Conservation (phyloP, 1,140 invertebrate species). For the Dolichoris vasculosae region DNA sequence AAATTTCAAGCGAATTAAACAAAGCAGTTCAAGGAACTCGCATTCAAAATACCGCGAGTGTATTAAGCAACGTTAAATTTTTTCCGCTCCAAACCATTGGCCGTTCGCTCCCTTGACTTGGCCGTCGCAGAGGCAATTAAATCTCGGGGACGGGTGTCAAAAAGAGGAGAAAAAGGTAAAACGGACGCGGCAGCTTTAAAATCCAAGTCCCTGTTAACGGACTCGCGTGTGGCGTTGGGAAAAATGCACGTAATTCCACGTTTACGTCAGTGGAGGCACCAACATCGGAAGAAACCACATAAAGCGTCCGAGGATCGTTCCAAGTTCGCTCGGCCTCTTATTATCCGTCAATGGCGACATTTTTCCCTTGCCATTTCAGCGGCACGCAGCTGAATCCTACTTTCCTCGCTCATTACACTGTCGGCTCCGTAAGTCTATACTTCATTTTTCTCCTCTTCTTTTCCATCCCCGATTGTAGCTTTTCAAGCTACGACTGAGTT, state of each 20-base stretch:
- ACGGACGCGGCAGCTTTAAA: not conserved
- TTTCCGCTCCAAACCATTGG: not conserved
- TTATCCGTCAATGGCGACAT: not conserved
- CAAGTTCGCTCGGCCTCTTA: not conserved
- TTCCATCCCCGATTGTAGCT: not conserved
- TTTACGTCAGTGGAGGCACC: not conserved
- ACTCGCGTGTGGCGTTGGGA: not conserved
- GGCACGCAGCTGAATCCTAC: not conserved
- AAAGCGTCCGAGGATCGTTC: not conserved
- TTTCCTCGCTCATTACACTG: not conserved
- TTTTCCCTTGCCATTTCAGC: not conserved
- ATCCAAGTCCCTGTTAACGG: not conserved
- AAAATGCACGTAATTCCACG: not conserved
- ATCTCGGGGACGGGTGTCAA: not conserved
- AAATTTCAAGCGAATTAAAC: not conserved
- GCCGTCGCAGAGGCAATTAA: too few species aligned
- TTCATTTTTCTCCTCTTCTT: not conserved
- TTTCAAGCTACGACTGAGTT: not conserved
- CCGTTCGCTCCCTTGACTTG: too few species aligned
- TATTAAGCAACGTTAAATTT: not conserved
- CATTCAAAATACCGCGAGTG: not conserved
- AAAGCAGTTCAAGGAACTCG: not conserved
- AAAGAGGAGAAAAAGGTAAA: not conserved
- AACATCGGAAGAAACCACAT: not conserved
- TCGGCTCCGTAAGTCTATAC: not conserved